Evolutionary conservation across 2,888 invertebrate species (phyloP), one percentile per base, ranked within the genome.

Genomic region (Harpagoxenus sublaevis): DNA sequence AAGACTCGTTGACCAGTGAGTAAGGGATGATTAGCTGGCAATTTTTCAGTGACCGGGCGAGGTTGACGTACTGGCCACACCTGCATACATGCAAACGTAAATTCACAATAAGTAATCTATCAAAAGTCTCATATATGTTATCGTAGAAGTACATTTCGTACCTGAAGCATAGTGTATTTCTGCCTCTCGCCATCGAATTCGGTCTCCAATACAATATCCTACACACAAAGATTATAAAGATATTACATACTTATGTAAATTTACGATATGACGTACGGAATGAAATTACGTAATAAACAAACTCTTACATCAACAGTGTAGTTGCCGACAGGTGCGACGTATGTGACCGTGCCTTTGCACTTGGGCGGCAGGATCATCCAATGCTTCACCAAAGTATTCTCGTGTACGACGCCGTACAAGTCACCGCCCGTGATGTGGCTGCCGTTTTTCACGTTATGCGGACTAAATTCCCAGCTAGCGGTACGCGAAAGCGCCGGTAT

Each of bases 51-150:
- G 86, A 97, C 97, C 57, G 99, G 99, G 89, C 99, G 97, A 86
- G 99, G 99, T 95, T 99, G 99, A 95, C 99, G 98, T 92, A 99
- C 99, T 9, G 99, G 99, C 99, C 99, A 99, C 88, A 99, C 98
- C 94, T 94, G 82, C 12, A 86, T 68, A 60, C 53, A 84, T 48
- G 48, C 15, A 12, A 77, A 10, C 39, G 60, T 51, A 71, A 15
- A 45, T 75, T 70, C 81, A 42, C 23, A 74, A 55, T 35, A 65
- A 8, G 23, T 42, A 60, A 60, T 23, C 12, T 39, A 23, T 62
- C 31, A 79, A 35, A 79, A 71, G 5, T 57, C 15, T 18, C 68
- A 28, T 23, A 35, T n/a, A 62, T n/a, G 23, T 31, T 31, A 35
- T 28, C 12, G 28, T 12, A 53, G 3, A 79, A 60, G 9, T 65